Evolutionary conservation across 2,797 vertebrate species (phyloP).

Genomic region (Leucoraja ocellata): DNA sequence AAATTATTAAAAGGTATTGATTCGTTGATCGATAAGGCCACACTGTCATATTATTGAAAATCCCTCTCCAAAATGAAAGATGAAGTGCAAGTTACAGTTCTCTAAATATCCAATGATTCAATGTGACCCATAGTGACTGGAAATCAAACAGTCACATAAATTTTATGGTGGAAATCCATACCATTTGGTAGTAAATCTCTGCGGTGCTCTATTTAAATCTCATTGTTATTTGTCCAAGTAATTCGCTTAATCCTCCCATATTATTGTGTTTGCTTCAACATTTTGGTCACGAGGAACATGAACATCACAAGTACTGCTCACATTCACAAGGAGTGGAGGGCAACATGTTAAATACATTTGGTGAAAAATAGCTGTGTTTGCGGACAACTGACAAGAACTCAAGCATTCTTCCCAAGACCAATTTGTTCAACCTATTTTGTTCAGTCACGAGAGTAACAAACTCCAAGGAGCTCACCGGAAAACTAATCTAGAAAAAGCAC

Average conservation of each 20-base stretch:
- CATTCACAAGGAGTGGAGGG: background rate
- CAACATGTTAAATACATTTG: background rate
- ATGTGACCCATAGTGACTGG: constrained; percentile 64
- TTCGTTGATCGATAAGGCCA: constrained; percentile 65
- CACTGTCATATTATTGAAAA: constrained; percentile 71
- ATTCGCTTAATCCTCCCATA: background rate
- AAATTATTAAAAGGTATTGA: constrained; percentile 63
- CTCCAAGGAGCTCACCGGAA: background rate
- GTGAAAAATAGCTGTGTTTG: background rate
- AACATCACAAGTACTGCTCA: background rate
- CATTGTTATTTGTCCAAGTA: constrained; percentile 43
- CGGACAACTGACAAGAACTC: background rate
- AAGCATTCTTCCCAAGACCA: background rate
- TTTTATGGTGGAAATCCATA: constrained; percentile 68
- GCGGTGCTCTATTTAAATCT: constrained; percentile 61
- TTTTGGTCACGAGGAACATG: background rate
- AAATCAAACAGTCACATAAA: constrained; percentile 70
- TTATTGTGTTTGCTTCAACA: background rate
- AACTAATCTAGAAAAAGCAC: background rate
- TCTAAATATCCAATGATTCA: constrained; percentile 64
- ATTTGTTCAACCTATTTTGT: background rate
- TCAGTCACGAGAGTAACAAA: too few relatives aligned
- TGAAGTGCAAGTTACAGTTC: constrained; percentile 60
- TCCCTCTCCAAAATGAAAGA: constrained; percentile 67
- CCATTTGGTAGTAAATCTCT: constrained; percentile 63